These are phyloP conservation scores for Gasteruption jaculator DNA, from an alignment of 2,888 invertebrate species.

Conservation along the genomic window DNA sequence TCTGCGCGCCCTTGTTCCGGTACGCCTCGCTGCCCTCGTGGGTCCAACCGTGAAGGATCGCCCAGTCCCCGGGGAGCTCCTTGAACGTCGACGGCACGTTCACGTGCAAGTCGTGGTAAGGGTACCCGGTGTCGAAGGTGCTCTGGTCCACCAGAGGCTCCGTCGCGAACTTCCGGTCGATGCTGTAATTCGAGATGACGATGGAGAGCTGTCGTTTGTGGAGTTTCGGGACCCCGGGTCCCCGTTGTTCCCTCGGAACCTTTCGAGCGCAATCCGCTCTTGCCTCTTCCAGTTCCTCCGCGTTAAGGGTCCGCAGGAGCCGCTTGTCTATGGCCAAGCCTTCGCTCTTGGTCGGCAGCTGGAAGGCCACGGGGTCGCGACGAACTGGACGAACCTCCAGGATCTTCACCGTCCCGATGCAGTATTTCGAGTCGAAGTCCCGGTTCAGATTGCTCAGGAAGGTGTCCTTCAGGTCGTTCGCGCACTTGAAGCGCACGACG, in stretches of 20 bases:
- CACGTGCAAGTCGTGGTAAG: conserved; percentile 35
- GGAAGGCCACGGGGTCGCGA: conserved; percentile 22
- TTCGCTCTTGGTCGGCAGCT: neutral
- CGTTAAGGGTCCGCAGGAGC: conserved; percentile 29
- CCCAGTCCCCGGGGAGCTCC: conserved; percentile 25
- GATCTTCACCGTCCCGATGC: conserved; percentile 36
- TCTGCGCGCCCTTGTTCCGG: conserved; percentile 39
- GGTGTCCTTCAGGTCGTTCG: conserved; percentile 30
- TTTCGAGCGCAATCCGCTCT: conserved; percentile 31
- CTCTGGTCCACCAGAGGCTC: conserved; percentile 31
- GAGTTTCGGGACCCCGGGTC: conserved; percentile 17
- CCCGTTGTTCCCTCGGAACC: conserved; percentile 21
- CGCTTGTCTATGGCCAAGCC: conserved; percentile 25
- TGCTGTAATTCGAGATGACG: conserved; percentile 38
- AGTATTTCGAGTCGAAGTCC: conserved; percentile 36
- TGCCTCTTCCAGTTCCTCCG: conserved; percentile 27
- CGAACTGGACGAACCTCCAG: conserved; percentile 29
- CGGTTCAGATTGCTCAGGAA: conserved; percentile 31
- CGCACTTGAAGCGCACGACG: conserved; percentile 30
- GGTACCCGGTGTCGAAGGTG: conserved; percentile 36
- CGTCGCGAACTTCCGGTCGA: conserved; percentile 33
- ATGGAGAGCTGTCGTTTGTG: conserved; percentile 32
- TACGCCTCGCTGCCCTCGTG: conserved; percentile 37
- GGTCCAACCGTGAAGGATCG: conserved; percentile 40
- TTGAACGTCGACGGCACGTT: conserved; percentile 40